A percentile compares a stretch with the other conserved stretches of the same genome.
Evolutionary conservation across 30 jellyfish, hydroid and myxozoan species (phyloP).

Genomic region (Turritopsis rubra): DNA sequence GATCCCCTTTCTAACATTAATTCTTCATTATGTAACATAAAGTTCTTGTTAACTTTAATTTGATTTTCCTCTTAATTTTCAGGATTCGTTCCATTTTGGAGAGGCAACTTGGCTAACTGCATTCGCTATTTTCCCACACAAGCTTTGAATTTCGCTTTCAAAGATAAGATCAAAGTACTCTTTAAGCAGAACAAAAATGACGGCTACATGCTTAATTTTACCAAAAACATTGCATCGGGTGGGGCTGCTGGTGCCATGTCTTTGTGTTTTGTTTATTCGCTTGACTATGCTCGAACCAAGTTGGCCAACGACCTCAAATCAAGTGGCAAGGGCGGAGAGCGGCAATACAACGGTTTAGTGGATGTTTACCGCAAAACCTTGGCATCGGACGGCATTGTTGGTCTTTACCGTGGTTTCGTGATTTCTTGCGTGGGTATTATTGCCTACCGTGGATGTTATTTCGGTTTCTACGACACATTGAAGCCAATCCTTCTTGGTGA

Average conservation of each 20-base stretch:
- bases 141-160: slow-evolving; percentile 91
- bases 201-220: slow-evolving; percentile 49
- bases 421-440: slow-evolving; percentile 95
- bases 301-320: slow-evolving; percentile 88
- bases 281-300: slow-evolving; percentile 94
- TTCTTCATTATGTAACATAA: too few species aligned
- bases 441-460: slow-evolving; percentile 90
- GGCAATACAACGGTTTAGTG: slow-evolving; percentile 86
- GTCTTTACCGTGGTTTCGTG: slow-evolving; percentile 97
- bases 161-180: slow-evolving; percentile 67
- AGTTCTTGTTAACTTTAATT: background rate
- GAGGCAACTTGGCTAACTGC: slow-evolving; percentile 94
- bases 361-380: slow-evolving; percentile 84
- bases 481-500: slow-evolving; percentile 88
- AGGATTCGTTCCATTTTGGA: slow-evolving; percentile 90
- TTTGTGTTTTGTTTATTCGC: slow-evolving; percentile 80
- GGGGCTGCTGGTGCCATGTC: slow-evolving; percentile 99
- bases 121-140: slow-evolving; percentile 95
- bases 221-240: slow-evolving; percentile 86
- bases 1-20: background rate
- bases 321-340: slow-evolving; percentile 86
- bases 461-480: slow-evolving; percentile 88
- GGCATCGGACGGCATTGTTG: slow-evolving; percentile 77
- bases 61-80: background rate
- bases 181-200: slow-evolving; percentile 60